Evolutionary conservation across 2,888 invertebrate genomes (phyloP).

Genomic region (Bombylius discolor): DNA sequence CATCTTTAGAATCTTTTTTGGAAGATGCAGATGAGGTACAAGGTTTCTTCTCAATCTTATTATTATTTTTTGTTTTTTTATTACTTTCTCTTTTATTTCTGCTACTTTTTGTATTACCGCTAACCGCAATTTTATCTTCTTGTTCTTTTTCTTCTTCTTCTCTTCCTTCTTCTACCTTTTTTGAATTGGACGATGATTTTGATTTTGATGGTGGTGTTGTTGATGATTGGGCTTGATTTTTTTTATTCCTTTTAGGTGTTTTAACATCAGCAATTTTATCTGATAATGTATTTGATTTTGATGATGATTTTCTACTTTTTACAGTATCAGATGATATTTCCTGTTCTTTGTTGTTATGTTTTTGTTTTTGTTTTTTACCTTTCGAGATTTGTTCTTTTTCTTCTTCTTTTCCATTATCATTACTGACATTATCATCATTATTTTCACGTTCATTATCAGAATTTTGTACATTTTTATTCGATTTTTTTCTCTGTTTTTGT

Average conservation of each 20-base stretch:
- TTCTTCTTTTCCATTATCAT: background rate
- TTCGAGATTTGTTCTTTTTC: background rate
- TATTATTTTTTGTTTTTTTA: too few relatives aligned
- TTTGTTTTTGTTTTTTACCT: background rate
- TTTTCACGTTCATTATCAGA: slow-evolving; percentile 7
- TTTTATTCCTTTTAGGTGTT: slow-evolving; percentile 9
- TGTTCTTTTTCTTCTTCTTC: background rate
- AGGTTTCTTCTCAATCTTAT: too few relatives aligned
- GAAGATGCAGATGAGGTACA: too few relatives aligned
- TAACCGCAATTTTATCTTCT: slow-evolving; percentile 7
- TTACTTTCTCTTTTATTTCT: too few relatives aligned
- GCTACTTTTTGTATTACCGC: too few relatives aligned
- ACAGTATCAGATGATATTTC: background rate
- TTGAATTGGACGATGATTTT: slow-evolving; percentile 10
- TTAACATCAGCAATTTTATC: background rate
- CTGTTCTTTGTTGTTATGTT: background rate
- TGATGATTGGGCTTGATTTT: background rate
- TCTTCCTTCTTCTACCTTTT: slow-evolving; percentile 11
- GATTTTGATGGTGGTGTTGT: slow-evolving; percentile 4
- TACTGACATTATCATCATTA: background rate
- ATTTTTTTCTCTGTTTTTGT: background rate
- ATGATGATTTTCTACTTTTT: background rate
- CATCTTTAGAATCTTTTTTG: slow-evolving; percentile 2
- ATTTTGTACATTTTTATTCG: background rate
- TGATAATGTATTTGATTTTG: background rate